These are phyloP conservation scores for Idaea aversata DNA, from an alignment of 2,888 invertebrate genomes.

Conservation along the genomic window DNA sequence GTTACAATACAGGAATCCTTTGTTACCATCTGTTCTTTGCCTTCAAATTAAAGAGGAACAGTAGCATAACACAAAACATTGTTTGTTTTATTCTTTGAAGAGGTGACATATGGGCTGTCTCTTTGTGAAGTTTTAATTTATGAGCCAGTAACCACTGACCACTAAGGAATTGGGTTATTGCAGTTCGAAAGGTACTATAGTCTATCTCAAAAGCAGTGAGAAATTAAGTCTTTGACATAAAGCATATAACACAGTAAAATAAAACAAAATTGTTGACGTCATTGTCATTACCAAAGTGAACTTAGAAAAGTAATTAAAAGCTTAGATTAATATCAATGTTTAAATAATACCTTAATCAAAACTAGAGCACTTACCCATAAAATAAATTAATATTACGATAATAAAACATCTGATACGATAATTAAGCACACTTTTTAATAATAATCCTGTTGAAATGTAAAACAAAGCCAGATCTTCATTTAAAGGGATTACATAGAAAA, in stretches of 20 bases:
- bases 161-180: conserved; percentile 64
- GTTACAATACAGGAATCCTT: conserved; percentile 58
- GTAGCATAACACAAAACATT: conserved; percentile 79
- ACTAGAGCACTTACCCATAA: no score
- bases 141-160: conserved; percentile 62
- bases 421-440: conserved; percentile 25
- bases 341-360: no score
- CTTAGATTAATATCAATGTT: no score
- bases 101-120: conserved; percentile 69
- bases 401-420: neutral
- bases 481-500: conserved; percentile 21
- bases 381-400: no score
- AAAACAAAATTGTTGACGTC: no score
- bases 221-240: no score
- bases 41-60: conserved; percentile 56
- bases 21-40: conserved; percentile 65
- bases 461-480: conserved; percentile 2
- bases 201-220: no score
- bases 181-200: conserved; percentile 40
- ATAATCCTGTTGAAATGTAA: neutral
- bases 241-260: no score
- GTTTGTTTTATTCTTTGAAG: conserved; percentile 74
- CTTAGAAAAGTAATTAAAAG: no score
- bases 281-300: no score
- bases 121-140: conserved; percentile 65